Evolutionary conservation across 2,113 vertebrate genomes (phyloP).

Genomic region (Cercocebus atys): DNA sequence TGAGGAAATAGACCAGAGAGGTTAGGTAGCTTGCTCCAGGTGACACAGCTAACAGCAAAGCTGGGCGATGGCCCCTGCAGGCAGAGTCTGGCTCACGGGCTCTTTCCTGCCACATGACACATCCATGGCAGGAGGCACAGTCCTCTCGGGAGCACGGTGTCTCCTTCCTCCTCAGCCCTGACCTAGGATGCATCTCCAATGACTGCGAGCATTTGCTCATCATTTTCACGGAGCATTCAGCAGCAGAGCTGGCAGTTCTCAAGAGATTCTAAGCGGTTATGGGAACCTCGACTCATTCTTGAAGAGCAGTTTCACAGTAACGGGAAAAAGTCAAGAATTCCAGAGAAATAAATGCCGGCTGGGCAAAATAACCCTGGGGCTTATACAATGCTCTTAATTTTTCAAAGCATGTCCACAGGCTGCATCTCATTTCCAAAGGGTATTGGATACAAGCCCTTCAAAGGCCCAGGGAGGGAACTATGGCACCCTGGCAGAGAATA

Average conservation of each 20-base stretch:
- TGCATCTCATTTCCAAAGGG: neutral
- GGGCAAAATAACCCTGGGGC: neutral
- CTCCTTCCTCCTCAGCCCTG: neutral
- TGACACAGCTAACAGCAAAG: neutral
- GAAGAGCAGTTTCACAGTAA: neutral
- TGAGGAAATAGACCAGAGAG: neutral
- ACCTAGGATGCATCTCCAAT: too few species aligned
- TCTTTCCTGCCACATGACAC: neutral
- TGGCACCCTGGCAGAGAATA: neutral
- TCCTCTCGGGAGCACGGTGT: neutral
- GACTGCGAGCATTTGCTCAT: neutral
- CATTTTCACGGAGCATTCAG: neutral
- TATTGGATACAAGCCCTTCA: neutral
- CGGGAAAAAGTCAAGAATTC: neutral
- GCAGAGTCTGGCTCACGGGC: neutral
- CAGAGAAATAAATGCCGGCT: neutral
- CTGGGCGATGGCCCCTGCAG: neutral
- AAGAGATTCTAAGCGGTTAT: neutral
- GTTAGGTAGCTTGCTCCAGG: neutral
- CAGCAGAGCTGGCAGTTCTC: neutral
- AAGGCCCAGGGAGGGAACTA: too few species aligned
- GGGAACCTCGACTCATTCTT: neutral
- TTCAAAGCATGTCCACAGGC: neutral
- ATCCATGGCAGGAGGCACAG: neutral
- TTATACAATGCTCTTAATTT: neutral